Base-by-base conservation (phyloP, 2,113 vertebrate species). In the Dasyprocta punctata region DNA sequence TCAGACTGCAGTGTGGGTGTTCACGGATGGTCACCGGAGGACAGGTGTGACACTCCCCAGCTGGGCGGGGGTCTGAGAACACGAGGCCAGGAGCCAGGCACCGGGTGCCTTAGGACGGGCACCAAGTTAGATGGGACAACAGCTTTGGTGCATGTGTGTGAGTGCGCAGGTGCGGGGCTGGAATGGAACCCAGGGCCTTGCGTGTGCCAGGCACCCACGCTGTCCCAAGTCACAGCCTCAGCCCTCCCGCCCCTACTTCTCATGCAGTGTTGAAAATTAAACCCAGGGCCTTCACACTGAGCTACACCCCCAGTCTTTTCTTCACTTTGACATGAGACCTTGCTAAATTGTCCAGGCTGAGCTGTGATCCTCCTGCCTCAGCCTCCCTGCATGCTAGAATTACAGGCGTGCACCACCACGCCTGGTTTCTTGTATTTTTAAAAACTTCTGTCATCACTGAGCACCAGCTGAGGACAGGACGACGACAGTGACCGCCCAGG, bases 41-140 rank as follows among this genome's bases (percentile, higher is more conserved):
- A 7, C 4, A 22, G 13, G 11, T 0, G 0, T 3, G 54, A 5
- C 47, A 5, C 63, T 14, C 4, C 36, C 84, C 36, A 26, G 71
- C 65, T 17, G 36, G 26, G 5, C 0, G 19, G 47, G 52, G 69
- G 54, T 9, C n/a, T 4, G 7, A 47, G 61, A 56, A 77, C 60
- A 36, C 2, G 2, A 3, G 33, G 16, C 4, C 8, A 13, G 0
- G 3, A 47, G 44, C 28, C 4, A 22, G 38, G n/a, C 20, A 67
- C 30, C 63, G 19, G 1, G 24, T 6, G 30, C 22, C 3, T 3
- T 8, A 38, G 33, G 26, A 26, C 7, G 0, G 56, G 33, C 1
- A 0, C 22, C 0, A 1, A 6, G 89, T 12, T 0, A 0, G 22
- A 9, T 1, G 13, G 30, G 28, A 8, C 38, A 38, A 9, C 6